phyloP scores from a whole-genome alignment of 2,113 vertebrate species.

The Platichthys stellatus region DNA sequence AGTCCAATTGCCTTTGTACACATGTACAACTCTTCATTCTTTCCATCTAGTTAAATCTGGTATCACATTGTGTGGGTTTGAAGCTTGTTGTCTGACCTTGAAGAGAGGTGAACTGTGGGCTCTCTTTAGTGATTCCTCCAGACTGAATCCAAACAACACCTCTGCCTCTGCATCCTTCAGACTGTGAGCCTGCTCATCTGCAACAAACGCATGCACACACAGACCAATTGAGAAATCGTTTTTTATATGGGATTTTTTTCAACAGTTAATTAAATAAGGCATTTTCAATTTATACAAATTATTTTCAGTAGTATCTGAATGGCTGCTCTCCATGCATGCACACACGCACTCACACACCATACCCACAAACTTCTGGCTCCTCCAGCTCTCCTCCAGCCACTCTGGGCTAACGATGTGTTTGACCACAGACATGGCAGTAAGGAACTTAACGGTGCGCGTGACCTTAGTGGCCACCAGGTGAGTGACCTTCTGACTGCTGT shows the following conservation, averaged over 20 bases:
- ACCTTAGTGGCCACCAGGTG: constrained; percentile 95
- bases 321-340: background rate
- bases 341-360: background rate
- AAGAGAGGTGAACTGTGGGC: constrained; percentile 90
- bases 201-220: constrained; percentile 31
- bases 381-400: constrained; percentile 97
- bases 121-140: constrained; percentile 94
- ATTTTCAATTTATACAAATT: background rate
- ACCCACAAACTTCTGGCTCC: constrained; percentile 89
- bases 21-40: too few relatives aligned
- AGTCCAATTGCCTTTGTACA: too few relatives aligned
- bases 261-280: too few relatives aligned
- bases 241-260: background rate
- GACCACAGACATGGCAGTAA: constrained; percentile 93
- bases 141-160: constrained; percentile 93
- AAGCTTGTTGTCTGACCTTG: constrained; percentile 80
- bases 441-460: constrained; percentile 95
- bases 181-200: constrained; percentile 91
- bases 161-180: constrained; percentile 96
- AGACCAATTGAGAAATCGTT: background rate
- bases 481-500: constrained; percentile 90
- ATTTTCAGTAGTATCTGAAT: background rate
- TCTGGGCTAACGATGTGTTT: constrained; percentile 94
- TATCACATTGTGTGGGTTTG: background rate
- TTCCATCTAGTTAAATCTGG: too few relatives aligned